These are phyloP conservation scores for Clepsis dumicolana DNA, from an alignment of 2,888 invertebrate genomes.

Conservation along the genomic window DNA sequence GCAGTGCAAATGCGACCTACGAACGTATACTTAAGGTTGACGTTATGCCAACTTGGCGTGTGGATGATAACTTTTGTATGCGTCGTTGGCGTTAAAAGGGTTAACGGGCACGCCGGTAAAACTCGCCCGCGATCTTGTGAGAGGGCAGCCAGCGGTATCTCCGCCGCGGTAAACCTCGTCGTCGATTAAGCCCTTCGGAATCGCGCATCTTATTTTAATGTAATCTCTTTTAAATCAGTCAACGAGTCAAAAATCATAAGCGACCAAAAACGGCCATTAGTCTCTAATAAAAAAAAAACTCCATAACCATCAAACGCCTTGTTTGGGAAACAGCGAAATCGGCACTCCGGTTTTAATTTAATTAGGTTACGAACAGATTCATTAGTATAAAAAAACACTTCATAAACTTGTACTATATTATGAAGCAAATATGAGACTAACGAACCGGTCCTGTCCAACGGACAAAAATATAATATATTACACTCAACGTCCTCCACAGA, in stretches of 20 bases:
- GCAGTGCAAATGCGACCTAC: too few relatives aligned
- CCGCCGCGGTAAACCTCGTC: too few relatives aligned
- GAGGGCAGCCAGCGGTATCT: too few relatives aligned
- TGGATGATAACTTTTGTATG: too few relatives aligned
- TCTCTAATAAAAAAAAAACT: neutral
- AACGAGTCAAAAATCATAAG: neutral
- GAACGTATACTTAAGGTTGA: too few relatives aligned
- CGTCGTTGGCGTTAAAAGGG: too few relatives aligned
- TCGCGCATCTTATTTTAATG: neutral
- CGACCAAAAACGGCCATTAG: neutral
- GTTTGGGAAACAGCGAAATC: constrained; percentile 29
- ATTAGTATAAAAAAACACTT: constrained; percentile 34
- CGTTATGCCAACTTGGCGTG: too few relatives aligned
- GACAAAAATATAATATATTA: neutral
- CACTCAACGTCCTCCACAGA: neutral
- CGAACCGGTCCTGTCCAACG: neutral
- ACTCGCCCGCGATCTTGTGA: too few relatives aligned
- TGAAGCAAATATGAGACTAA: constrained; percentile 29
- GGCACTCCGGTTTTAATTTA: constrained; percentile 23
- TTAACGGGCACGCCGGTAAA: too few relatives aligned
- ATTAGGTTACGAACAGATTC: constrained; percentile 16
- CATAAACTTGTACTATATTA: constrained; percentile 40
- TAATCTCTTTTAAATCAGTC: constrained; percentile 15
- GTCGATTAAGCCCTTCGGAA: too few relatives aligned
- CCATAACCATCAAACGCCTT: neutral